These are phyloP conservation scores for Neosalanx taihuensis DNA, from an alignment of 2,797 vertebrate genomes.

Conservation along the genomic window DNA sequence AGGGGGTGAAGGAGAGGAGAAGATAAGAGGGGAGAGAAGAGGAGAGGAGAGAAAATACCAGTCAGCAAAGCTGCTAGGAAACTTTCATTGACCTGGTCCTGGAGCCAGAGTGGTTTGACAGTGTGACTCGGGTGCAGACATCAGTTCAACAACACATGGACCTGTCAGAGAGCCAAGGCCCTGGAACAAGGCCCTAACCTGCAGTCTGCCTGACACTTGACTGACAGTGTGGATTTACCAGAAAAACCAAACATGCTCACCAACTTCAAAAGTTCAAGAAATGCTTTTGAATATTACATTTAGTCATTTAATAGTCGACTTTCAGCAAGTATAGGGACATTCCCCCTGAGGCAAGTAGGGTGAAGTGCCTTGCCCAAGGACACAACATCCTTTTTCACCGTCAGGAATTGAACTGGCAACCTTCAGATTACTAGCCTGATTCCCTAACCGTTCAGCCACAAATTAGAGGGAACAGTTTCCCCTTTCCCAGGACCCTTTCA, in stretches of 20 bases:
- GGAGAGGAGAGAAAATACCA: not conserved
- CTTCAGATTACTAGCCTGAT: no score
- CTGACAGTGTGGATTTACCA: constrained; percentile 20
- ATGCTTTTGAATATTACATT: constrained; percentile 9
- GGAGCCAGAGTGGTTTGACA: not conserved
- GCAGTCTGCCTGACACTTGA: constrained; percentile 16
- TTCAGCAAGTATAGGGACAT: no score
- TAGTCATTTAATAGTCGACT: constrained; percentile 14
- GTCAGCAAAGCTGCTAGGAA: not conserved
- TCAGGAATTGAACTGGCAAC: no score
- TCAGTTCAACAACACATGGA: not conserved
- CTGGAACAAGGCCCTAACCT: constrained; percentile 32
- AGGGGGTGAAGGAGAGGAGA: not conserved
- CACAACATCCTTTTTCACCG: no score
- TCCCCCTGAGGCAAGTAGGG: no score
- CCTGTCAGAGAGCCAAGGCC: not conserved
- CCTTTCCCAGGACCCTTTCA: not conserved
- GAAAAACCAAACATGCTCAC: constrained; percentile 4
- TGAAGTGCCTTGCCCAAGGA: no score
- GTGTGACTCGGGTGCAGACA: not conserved
- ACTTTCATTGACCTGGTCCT: no score
- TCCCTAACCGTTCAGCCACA: no score
- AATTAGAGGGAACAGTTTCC: constrained; percentile 36
- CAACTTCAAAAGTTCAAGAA: not conserved
- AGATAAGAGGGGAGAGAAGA: not conserved